These are phyloP conservation scores for Limnephilus lunatus DNA, from an alignment of 2,888 invertebrate genomes.

Conservation along the genomic window DNA sequence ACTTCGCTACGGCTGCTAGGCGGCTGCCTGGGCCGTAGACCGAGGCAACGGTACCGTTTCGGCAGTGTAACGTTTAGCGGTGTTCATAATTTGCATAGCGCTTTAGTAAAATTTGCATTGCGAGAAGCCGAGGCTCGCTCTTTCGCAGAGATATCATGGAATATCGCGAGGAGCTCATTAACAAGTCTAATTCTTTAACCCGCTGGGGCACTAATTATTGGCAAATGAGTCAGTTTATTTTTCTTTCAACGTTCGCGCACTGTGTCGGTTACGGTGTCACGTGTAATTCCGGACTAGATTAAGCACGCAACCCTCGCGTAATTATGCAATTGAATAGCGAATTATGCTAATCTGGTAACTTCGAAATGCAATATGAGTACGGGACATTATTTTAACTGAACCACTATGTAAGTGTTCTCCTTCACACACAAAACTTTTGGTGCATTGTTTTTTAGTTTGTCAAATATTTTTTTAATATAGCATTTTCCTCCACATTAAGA, in stretches of 20 bases:
- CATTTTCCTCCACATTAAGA: no score
- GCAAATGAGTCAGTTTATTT: slow-evolving; percentile 63
- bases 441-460: no score
- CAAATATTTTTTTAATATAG: no score
- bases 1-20: background rate
- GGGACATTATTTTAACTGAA: background rate
- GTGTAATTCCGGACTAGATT: background rate
- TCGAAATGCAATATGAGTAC: background rate
- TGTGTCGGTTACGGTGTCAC: slow-evolving; percentile 13
- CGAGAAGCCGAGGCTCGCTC: slow-evolving; percentile 35
- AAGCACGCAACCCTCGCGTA: slow-evolving; percentile 19
- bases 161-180: slow-evolving; percentile 63
- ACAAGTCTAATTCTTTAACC: slow-evolving; percentile 66
- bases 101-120: slow-evolving; percentile 53
- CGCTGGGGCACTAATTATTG: slow-evolving; percentile 65
- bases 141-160: slow-evolving; percentile 58
- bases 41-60: slow-evolving; percentile 35
- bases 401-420: background rate
- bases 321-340: background rate
- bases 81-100: slow-evolving; percentile 61
- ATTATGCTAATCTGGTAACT: background rate
- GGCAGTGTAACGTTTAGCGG: slow-evolving; percentile 62
- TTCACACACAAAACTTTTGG: no score
- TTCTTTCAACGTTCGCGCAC: slow-evolving; percentile 20
- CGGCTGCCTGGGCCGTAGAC: background rate